Evolutionary conservation across 2,797 vertebrate species (phyloP), one percentile per base, ranked within the genome.

Genomic region (Lacerta agilis): DNA sequence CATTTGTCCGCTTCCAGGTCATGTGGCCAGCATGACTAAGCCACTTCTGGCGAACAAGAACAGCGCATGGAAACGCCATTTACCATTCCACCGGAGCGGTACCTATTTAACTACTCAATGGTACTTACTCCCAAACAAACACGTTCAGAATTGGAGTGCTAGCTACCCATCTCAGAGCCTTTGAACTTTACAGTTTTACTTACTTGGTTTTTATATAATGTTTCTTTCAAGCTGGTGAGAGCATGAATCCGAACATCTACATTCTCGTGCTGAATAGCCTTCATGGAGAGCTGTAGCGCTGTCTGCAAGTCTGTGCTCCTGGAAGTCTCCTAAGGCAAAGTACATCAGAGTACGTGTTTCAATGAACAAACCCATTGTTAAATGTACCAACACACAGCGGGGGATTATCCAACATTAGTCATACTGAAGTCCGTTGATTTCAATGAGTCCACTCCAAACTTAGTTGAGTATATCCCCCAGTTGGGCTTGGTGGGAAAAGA

Each of bases 231-330:
- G 94, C 98, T 99, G 83, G 98, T 99, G 82, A 99, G 98, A 0
- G 99, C 99, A 29, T 99, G 99, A 92, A 99, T 98, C 85, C 99
- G 98, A 88, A 99, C 98, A 49, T 99, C 99, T 1, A 99, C 98
- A 4, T 99, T 99, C 93, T 99, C 99, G 11, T 99, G 99, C 58
- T 99, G 99, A 88, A 99, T 97, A 0, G 99, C 99, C 90, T 97
- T 98, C 98, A 99, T 99, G 1, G 99, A 99, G 1, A 99, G 97
- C 94, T 98, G 98, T 91, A 99, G 97, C 0, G 97, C 97, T 18
- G 97, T 97, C 61, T 97, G 98, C 91, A 99, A 95, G 93, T 99
- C 98, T 0, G 98, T 98, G 94, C 97, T 98, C 94, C 98, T 98
- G 86, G 98, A 98, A 0, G 98, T 98, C 91, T 99, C 98, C 99